Evolutionary conservation across 2,113 vertebrate species (phyloP), one percentile per base, ranked within the genome.

Genomic region (Hemibagrus wyckioides): DNA sequence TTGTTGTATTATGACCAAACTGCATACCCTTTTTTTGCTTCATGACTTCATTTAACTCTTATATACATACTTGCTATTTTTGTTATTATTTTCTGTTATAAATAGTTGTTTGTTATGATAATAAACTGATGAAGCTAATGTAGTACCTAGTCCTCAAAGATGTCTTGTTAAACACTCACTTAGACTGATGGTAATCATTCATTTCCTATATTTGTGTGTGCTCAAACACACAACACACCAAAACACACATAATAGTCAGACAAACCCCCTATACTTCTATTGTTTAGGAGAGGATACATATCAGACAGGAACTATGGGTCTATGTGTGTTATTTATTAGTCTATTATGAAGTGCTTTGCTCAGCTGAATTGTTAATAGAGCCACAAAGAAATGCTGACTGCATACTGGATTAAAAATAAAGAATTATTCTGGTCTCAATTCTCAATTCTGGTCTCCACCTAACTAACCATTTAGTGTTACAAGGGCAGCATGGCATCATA

Each of bases 281-380:
- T 94, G 94, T 65, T 86, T 7, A 65, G 82, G 82, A 89, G 75
- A 93, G 92, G 93, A 95, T 91, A 90, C 89, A 89, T 10, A 33
- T 65, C 86, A 94, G 93, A 93, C 92, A 86, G 90, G 87, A 92
- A 89, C 89, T 89, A 54, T 89, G 57, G 41, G 71, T 83, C 19
- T 83, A 21, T 63, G 33, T 82, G 50, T 67, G 21, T 50, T 89
- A 48, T 90, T 92, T 92, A 92, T 94, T 90, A 92, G 79, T 91
- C 67, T n/a, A 79, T 63, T 87, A 90, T 91, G 93, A 93, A 94
- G 91, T 94, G 86, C 25, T 61, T 76, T 82, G 75, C 91, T 75
- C 50, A 39, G 87, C 88, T 84, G 80, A 52, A 80, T 84, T 67
- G 25, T 89, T 85, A 63, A 87, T 87, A 82, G 77, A 89, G 87